Evolutionary conservation across 1,140 invertebrate genomes (phyloP), one percentile per base, ranked within the genome.

Genomic region (Ips nitidus): DNA sequence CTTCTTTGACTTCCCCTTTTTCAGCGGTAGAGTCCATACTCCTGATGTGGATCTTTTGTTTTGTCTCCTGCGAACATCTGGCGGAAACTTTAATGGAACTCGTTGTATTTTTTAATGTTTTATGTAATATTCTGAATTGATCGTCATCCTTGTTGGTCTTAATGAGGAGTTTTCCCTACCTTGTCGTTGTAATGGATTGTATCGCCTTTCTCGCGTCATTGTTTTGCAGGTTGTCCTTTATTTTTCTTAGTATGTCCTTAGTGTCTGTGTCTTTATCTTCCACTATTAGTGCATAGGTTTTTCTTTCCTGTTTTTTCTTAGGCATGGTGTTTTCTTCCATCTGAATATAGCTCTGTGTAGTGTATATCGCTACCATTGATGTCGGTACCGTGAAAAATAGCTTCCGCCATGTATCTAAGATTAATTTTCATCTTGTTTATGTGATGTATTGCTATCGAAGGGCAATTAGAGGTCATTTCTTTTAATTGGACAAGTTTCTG

Each of bases 1-100:
- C 61, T 22, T 53, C 42, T 36, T n/a, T n/a, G 1, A 73, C 52
- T 22, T 73, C 69, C 6, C 60, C 60, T 58, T 69, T 55, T n/a
- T 41, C 64, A 1, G 60, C 39, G 6, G 55, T 39, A n/a, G 52
- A 40, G 36, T 72, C 71, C 45, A 69, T 47, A 8, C 61, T 61
- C 38, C 55, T 68, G 2, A 63, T 8, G 38, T 67, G 47, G 47
- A 53, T 55, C n/a, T 41, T 41, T 47, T 55, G 39, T 3, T 40
- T 36, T 40, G 42, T 41, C 2, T 37, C n/a, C 37, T 52, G 41
- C 2, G n/a, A n/a, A n/a, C n/a, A n/a, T 52, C 8, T 55, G 57
- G 39, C 37, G 39, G 5, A n/a, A 41, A 22, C 42, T 5, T 47
- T 38, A 61, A n/a, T 47, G n/a, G 36, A 2, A 38, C 56, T 61